Base-by-base conservation (phyloP, 30 jellyfish, hydroid and myxozoan genomes). In the Aurelia coerulea region DNA sequence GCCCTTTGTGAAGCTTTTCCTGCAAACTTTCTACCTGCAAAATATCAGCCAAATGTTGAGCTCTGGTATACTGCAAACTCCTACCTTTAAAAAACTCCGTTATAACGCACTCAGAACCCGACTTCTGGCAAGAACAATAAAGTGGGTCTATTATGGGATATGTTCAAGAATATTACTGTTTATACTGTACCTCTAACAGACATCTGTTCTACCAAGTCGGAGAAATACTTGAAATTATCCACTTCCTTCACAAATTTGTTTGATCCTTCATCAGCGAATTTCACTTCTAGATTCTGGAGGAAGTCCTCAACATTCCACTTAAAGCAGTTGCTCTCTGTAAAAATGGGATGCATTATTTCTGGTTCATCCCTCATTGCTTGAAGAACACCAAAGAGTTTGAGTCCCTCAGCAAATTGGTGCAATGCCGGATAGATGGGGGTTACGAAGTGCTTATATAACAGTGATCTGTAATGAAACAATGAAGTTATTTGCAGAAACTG, bases 121-220 rank as follows among this genome's bases (percentile, higher is more conserved):
- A 37, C 4, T 37, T 37, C 46, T 37, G 46, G 2, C 2, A 1
- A 37, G 2, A 37, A 37, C 2, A 1, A 4, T 37, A 15, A 33
- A 41, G 15, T 17, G 53, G 5, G 69, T 18, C 41, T 23, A 37
- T n/a, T n/a, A n/a, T n/a, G 58, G 76, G 18, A 10, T 4, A 5
- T 42, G 53, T 1, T 10, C 53, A 0, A 42, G 53, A 42, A n/a
- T n/a, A n/a, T n/a, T n/a, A n/a, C n/a, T n/a, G n/a, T n/a, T n/a
- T n/a, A n/a, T n/a, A n/a, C n/a, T n/a, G 2, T 74, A 74, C 84
- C 70, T 74, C 64, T 46, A 12, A 74, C 66, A 23, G 84, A 74
- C 50, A 74, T 19, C 46, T 74, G 84, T 23, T 74, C 84, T 41
- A 74, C 69, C 32, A 74, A 18, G 56, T 76, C 87, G 31, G 63